Base-by-base conservation (phyloP, 2,113 vertebrate species). In the Scatophagus argus region DNA sequence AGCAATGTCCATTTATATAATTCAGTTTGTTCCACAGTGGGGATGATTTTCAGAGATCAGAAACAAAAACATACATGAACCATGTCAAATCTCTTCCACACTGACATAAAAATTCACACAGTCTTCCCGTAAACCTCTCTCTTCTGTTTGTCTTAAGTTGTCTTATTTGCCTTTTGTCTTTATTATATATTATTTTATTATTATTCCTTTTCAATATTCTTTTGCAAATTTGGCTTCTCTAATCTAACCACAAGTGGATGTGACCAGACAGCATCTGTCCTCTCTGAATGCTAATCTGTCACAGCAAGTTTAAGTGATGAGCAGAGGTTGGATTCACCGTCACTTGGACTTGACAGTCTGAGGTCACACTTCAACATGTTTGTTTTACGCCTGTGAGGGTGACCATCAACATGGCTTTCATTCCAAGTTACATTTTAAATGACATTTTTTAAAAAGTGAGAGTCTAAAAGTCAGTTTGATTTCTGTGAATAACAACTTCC, bases 211-310 rank as follows among this genome's bases (percentile, higher is more conserved):
- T 70, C 41, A 47, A 29, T 36, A 23, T 51, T 58, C 19, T 14
- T 55, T 47, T 61, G 49, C 56, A 59, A 64, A 65, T 49, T 34
- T 66, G 44, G 19, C 27, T 27, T 6, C 16, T 71, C 19, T 71
- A 51, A 66, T 80, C 59, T 43, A 47, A 58, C 41, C 32, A 13
- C 56, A 69, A 21, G 49, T 16, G 36, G 62, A 73, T 23, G 19
- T 41, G 55, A 10, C 25, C 39, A 32, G 63, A 46, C 46, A 47
- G 62, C 23, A 9, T 9, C 38, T 16, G 71, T 31, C 67, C 44
- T 55, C 55, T 39, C 51, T 71, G 66, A 82, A 76, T 54, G 59
- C 39, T 78, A 27, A 65, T 44, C n/a, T 54, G 84, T 59, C 72
- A 11, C 38, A 14, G n/a, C 65, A 36, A 64, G 25, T 74, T 63